phyloP scores from a whole-genome alignment of 2,113 vertebrate genomes.

The Cephalopterus ornatus region DNA sequence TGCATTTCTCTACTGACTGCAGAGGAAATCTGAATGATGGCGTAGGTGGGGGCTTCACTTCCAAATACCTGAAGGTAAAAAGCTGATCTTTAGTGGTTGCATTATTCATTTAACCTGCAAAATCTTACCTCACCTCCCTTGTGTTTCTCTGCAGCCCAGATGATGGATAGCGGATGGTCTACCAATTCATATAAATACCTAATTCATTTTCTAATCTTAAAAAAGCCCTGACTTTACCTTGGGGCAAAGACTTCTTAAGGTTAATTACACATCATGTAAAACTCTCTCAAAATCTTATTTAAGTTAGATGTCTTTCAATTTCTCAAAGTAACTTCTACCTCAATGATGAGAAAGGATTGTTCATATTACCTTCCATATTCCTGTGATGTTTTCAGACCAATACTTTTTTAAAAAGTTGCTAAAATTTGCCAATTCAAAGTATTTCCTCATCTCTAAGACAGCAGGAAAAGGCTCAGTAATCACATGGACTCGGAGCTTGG shows the following conservation, averaged over 20 bases:
- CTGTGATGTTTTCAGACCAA: neutral
- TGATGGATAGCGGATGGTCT: constrained; percentile 20
- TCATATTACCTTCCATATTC: neutral
- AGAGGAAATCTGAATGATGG: neutral
- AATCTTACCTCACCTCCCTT: neutral
- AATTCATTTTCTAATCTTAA: constrained; percentile 52
- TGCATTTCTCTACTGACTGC: neutral
- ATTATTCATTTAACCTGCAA: neutral
- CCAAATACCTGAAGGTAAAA: neutral
- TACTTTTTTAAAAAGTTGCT: neutral
- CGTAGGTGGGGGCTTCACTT: neutral
- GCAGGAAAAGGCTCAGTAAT: neutral
- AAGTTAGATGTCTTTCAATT: constrained; percentile 39
- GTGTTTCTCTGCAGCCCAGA: neutral
- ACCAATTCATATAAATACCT: constrained; percentile 11
- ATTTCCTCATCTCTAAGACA: neutral
- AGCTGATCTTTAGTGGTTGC: neutral
- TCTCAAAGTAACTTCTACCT: neutral
- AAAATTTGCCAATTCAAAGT: neutral
- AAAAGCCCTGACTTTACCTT: constrained; percentile 37
- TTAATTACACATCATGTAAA: constrained; percentile 58
- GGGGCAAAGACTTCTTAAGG: constrained; percentile 59
- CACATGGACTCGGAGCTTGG: neutral
- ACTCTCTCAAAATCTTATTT: constrained; percentile 51
- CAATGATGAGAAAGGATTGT: neutral